Percentiles rank a stretch among this genome's conserved stretches.
phyloP scores from a whole-genome alignment of 2,888 invertebrate species.

The Tigriopus californicus region DNA sequence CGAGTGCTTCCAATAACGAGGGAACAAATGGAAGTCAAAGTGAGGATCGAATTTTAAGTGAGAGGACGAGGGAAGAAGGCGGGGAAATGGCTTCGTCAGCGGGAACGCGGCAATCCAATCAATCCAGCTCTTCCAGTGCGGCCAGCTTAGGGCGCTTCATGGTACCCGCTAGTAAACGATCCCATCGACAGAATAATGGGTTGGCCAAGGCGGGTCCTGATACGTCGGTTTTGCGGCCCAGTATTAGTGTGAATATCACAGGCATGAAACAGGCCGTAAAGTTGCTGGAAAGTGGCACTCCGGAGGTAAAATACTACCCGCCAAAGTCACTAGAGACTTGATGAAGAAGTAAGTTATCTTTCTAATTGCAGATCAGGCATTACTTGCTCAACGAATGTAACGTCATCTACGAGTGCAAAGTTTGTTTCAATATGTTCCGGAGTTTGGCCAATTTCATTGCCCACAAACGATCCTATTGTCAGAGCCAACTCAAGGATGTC shows the following conservation, averaged over 20 bases:
- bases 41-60: too few relatives aligned
- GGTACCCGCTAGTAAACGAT: too few relatives aligned
- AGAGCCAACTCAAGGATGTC: not conserved
- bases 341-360: slow-evolving; percentile 20
- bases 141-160: too few relatives aligned
- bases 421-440: slow-evolving; percentile 65
- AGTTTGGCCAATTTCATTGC: slow-evolving; percentile 54
- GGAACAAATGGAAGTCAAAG: too few relatives aligned
- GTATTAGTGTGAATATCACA: not conserved
- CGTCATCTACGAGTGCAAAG: slow-evolving; percentile 68
- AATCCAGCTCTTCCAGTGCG: too few relatives aligned
- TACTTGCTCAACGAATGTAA: slow-evolving; percentile 66
- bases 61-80: too few relatives aligned
- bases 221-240: not conserved
- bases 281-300: slow-evolving; percentile 3
- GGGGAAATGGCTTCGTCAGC: too few relatives aligned
- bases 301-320: not conserved
- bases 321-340: not conserved
- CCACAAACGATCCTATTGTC: slow-evolving; percentile 15
- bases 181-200: not conserved
- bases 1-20: too few relatives aligned
- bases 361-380: slow-evolving; percentile 41
- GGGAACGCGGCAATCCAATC: too few relatives aligned
- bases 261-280: slow-evolving; percentile 13
- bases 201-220: not conserved